These are phyloP conservation scores for Gastracanthus pulcherrimus DNA, from an alignment of 2,888 invertebrate species.

Conservation along the genomic window DNA sequence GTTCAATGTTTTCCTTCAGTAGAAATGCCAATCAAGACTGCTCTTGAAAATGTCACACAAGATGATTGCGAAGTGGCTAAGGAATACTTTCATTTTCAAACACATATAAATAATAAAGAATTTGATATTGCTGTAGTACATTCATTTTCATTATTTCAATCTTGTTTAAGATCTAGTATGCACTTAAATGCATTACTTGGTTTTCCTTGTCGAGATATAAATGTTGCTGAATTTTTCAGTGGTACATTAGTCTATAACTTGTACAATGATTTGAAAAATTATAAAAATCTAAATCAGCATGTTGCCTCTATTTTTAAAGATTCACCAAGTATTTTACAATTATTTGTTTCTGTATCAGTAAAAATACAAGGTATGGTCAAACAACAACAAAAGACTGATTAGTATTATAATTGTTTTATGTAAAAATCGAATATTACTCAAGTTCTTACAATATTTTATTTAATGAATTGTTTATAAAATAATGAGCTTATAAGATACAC, in stretches of 20 bases:
- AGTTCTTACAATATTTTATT: background rate
- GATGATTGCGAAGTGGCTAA: constrained; percentile 81
- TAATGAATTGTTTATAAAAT: too few species aligned
- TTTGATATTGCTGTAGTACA: constrained; percentile 82
- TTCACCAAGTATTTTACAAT: constrained; percentile 69
- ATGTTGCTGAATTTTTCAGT: constrained; percentile 83
- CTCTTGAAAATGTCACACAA: constrained; percentile 79
- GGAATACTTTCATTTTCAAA: constrained; percentile 81
- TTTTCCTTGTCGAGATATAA: constrained; percentile 80
- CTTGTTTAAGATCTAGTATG: constrained; percentile 80
- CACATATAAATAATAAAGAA: constrained; percentile 77
- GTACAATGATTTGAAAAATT: constrained; percentile 81
- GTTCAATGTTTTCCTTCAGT: background rate
- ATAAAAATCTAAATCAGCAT: constrained; percentile 77
- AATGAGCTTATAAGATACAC: too few species aligned
- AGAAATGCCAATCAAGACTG: constrained; percentile 74
- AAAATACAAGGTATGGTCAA: constrained; percentile 60
- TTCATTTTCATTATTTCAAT: constrained; percentile 83
- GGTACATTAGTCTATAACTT: constrained; percentile 87
- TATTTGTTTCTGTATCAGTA: constrained; percentile 64
- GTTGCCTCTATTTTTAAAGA: constrained; percentile 61
- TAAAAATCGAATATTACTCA: background rate
- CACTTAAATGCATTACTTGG: constrained; percentile 83
- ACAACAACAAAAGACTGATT: background rate
- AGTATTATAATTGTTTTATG: background rate